Conservation (phyloP, 2,113 vertebrate species). For the Lichenostomus cassidix region DNA sequence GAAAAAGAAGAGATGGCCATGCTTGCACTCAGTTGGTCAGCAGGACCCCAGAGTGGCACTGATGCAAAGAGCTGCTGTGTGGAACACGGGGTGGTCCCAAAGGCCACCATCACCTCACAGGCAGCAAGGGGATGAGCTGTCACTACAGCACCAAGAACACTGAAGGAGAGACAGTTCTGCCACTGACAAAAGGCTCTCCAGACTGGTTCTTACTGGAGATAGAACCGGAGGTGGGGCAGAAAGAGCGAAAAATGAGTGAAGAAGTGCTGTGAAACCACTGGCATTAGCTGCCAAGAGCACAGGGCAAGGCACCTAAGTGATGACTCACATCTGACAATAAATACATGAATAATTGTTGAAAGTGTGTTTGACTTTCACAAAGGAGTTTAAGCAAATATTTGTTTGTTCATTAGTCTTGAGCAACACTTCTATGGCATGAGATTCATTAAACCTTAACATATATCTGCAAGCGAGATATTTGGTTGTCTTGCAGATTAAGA, state of each 20-base stretch:
- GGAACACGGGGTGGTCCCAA: slow-evolving; percentile 40
- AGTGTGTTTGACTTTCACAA: slow-evolving; percentile 79
- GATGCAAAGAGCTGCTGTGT: slow-evolving; percentile 60
- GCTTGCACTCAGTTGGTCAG: slow-evolving; percentile 61
- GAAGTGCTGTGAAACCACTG: slow-evolving; percentile 53
- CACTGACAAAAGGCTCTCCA: slow-evolving; percentile 54
- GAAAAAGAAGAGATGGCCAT: not conserved
- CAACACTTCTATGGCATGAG: slow-evolving; percentile 72
- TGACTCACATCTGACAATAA: slow-evolving; percentile 76
- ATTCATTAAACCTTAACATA: slow-evolving; percentile 78
- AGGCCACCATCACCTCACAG: slow-evolving; percentile 38
- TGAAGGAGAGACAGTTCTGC: slow-evolving; percentile 44
- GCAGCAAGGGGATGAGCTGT: slow-evolving; percentile 56
- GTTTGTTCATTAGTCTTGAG: slow-evolving; percentile 79
- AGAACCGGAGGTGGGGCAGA: slow-evolving; percentile 40
- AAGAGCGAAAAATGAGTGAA: slow-evolving; percentile 11
- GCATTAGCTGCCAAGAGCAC: slow-evolving; percentile 63
- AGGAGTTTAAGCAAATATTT: slow-evolving; percentile 77
- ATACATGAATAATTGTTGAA: slow-evolving; percentile 75
- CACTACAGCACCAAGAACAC: not conserved
- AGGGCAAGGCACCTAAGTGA: slow-evolving; percentile 65
- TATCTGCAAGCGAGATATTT: slow-evolving; percentile 54
- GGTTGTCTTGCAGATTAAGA: slow-evolving; percentile 75
- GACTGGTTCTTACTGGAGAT: slow-evolving; percentile 56
- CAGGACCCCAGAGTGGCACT: slow-evolving; percentile 46